Evolutionary conservation across 1,140 invertebrate species (phyloP), one percentile per base, ranked within the genome.

Genomic region (Potamilus streckersoni): DNA sequence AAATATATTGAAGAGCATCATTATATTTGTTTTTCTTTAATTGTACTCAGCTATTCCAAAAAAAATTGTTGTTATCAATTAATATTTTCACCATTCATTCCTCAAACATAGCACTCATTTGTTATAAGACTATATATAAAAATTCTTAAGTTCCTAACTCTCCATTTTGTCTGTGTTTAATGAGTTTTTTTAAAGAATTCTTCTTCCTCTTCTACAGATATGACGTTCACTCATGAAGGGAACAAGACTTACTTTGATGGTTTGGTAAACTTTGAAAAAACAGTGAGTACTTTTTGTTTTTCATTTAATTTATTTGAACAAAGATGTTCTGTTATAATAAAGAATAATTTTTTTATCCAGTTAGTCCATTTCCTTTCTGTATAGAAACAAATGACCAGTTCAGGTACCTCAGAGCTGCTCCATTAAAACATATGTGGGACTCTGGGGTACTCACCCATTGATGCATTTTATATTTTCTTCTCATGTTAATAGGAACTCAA

Each of bases 181-280:
- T 49, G 38, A 49, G 2, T 8, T 49, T 8, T 49, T 49, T 49
- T 49, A 8, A 49, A 8, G 38, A 49, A 49, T 31, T 67, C 72
- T 76, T 20, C 56, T 83, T 85, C 59, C 71, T 86, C 83, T 31
- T 59, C 74, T 83, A 59, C 83, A 92, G 93, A 96, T 88, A 94
- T 96, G 93, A 96, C 95, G 31, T 96, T 96, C 84, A 94, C 94
- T 17, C 95, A 96, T 87, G 95, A 96, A 89, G 95, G 95, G n/a
- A 96, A 96, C 88, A 95, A 95, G 88, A 96, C 95, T 3, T 94
- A 93, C 81, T 91, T 95, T 78, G 94, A 95, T 86, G 94, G 94
- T 15, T 89, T 96, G 61, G 94, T 96, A 38, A 96, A 96, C 87
- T 96, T 96, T 90, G 95, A 96, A 88, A 96, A 96, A 91, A 96